A percentile compares a stretch with the other conserved stretches of the same genome.
Evolutionary conservation across 37 sponge, comb jelly and placozoan species (phyloP).

Genomic region (Tethya wilhelma): DNA sequence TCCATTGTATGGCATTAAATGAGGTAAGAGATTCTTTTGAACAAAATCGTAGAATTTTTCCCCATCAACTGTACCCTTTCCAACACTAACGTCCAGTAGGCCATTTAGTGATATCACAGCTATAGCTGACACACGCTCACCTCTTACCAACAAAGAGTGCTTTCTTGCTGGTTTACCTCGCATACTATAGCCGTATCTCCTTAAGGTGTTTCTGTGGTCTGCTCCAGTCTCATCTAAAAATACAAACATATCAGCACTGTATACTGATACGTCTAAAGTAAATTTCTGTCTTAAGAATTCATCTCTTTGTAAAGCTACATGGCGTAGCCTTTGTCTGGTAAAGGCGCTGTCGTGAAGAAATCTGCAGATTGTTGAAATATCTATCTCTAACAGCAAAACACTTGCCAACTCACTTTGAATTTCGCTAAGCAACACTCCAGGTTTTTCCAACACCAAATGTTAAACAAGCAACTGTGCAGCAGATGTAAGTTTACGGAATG

Average conservation of each 20-base stretch:
- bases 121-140: slow-evolving; percentile 36
- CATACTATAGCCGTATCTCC: slow-evolving; percentile 8
- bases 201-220: slow-evolving; percentile 1
- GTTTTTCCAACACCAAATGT: slow-evolving; percentile 12
- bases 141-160: neutral
- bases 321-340: slow-evolving; percentile 17
- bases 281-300: slow-evolving; percentile 25
- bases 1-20: no score
- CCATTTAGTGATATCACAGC: slow-evolving; percentile 7
- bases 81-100: slow-evolving; percentile 12
- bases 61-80: slow-evolving; percentile 4
- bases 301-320: slow-evolving; percentile 12
- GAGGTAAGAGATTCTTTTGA: neutral
- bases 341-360: slow-evolving; percentile 29
- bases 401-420: slow-evolving; percentile 13
- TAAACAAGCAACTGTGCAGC: slow-evolving; percentile 18
- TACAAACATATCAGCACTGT: no score
- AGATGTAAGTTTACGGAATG: slow-evolving; percentile 1
- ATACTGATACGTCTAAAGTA: neutral
- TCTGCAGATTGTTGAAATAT: slow-evolving; percentile 20
- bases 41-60: neutral
- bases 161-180: neutral
- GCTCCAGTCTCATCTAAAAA: no score
- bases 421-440: slow-evolving; percentile 23
- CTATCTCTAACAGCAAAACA: neutral